Base-by-base conservation (phyloP, 2,113 vertebrate genomes). In the Gobius niger region DNA sequence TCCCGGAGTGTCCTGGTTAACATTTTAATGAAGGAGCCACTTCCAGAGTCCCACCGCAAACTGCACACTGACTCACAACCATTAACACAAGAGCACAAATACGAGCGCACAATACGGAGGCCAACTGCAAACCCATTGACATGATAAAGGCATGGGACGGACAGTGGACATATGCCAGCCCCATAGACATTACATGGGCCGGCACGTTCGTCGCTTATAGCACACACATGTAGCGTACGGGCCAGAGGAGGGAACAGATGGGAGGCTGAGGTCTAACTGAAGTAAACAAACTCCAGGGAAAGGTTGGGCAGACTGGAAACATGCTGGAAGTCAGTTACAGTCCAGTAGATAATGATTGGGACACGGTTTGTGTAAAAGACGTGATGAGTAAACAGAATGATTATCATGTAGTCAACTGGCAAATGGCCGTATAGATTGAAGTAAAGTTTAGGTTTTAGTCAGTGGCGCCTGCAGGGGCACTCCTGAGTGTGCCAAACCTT, bases 1-100 rank as follows among this genome's bases (percentile, higher is more conserved):
- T 89, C 76, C 60, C 7, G 69, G 60, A 73, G 63, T 86, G 83
- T 73, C 86, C 85, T 87, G 85, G 85, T 82, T 87, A 87, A 86
- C 86, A 83, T 85, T 88, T 85, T 87, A 91, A 92, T 91, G 82
- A 89, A 89, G 84, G 75, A 81, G 73, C 78, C 75, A 61, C 76
- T 63, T 80, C 80, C 82, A 85, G 51, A 79, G 75, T 56, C 68
- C 76, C 47, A 70, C 67, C 69, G 78, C 80, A 76, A 78, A 78
- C 74, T 80, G 46, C 73, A 81, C 78, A 78, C 80, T 63, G 74
- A 77, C 77, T 82, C 83, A 82, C 72, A 85, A 77, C 87, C 68
- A 89, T 87, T 84, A 83, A 84, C 85, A 73, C 79, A 80, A 71
- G 56, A 66, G 47, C 85, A 89, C 24, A 34, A 34, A 89, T 75